Evolutionary conservation across 1,140 invertebrate genomes (phyloP), one percentile per base, ranked within the genome.

Genomic region (Drosophila nebulosa): DNA sequence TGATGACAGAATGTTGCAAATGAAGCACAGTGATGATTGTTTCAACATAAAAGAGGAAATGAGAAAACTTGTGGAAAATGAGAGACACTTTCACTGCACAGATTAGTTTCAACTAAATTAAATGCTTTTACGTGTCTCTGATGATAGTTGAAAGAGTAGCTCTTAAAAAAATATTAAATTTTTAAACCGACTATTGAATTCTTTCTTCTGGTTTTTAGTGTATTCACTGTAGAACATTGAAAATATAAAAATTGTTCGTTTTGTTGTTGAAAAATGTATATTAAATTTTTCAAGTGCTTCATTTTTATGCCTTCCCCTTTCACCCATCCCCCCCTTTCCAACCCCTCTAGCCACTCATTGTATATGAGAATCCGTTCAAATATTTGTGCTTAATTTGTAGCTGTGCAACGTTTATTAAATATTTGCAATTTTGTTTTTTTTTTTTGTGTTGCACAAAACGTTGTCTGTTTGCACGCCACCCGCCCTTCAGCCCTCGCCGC

Each of bases 361-460:
- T 52, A 57, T 16, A 46, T 46, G 39, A 46, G 39, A 46, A 46
- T 21, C 50, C 24, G 21, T 5, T 27, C 26, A 81, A 85, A 75
- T 85, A 85, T 80, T 85, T 86, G 74, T 30, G 66, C 65, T 69
- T 78, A 86, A 85, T 85, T 85, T 85, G 74, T 65, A 69, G 69
- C 61, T 71, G 56, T 55, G 64, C 58, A 78, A 64, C 60, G 56
- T 57, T 85, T 78, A 80, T 85, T 80, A 85, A 85, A 85, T 86
- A 86, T 86, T 86, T 86, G 83, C 51, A 55, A 71, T 78, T 78
- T 67, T 78, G 27, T 30, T 30, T 2, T 30, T 30, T 30, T 30
- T 74, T 68, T 35, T 16, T 36, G 7, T 36, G 14, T 58, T 57
- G 55, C 55, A 57, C 16, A 18, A 7, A 46, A 18, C 39, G 16